phyloP scores from a whole-genome alignment of 2,113 vertebrate genomes.

The Ctenodactylus gundi region DNA sequence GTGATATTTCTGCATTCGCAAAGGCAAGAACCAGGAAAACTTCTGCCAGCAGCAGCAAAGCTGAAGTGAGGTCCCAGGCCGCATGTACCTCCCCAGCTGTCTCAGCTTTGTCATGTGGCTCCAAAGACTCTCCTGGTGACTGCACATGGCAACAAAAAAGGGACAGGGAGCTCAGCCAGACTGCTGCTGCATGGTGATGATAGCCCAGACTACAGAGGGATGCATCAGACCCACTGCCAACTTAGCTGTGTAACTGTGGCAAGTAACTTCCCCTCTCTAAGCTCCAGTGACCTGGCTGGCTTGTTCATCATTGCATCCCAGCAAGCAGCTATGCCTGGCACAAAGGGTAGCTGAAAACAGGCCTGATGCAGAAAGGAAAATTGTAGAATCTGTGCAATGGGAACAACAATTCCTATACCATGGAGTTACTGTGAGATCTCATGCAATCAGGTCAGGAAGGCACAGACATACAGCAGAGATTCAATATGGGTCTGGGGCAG shows the following conservation, averaged over 20 bases:
- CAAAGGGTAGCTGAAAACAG: not conserved
- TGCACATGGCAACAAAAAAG: not conserved
- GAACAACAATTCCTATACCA: not conserved
- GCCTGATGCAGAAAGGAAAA: not conserved
- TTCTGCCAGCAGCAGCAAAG: not conserved
- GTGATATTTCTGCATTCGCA: not conserved
- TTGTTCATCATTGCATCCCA: not conserved
- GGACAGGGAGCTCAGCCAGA: not conserved
- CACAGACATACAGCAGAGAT: too few relatives aligned
- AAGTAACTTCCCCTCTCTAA: not conserved
- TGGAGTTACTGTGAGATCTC: not conserved
- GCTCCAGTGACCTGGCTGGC: not conserved
- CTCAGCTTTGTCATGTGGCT: not conserved
- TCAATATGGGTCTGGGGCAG: too few relatives aligned
- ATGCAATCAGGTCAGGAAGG: not conserved
- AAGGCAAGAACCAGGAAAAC: not conserved
- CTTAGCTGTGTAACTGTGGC: not conserved
- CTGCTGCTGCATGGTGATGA: rapidly evolving
- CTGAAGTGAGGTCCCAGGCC: not conserved
- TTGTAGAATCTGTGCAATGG: not conserved
- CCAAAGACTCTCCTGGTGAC: not conserved
- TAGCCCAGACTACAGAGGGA: not conserved
- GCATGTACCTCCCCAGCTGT: not conserved
- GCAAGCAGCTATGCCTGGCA: not conserved
- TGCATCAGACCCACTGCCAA: not conserved